Base-by-base conservation (phyloP, 1,140 invertebrate genomes). In the Neocloeon triangulifer region DNA sequence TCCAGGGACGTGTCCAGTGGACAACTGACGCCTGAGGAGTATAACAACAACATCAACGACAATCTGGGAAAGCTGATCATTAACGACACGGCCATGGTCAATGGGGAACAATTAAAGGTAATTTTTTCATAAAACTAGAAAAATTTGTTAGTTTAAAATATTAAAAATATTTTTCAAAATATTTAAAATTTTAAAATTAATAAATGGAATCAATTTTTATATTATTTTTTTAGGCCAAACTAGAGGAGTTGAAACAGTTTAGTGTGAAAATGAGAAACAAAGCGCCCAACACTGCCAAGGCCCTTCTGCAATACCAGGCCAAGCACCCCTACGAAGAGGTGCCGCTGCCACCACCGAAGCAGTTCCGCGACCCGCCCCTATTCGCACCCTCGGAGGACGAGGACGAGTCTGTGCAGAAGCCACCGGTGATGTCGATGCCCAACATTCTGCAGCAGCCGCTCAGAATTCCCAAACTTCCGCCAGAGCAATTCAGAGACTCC, bases 311-410 rank as follows among this genome's bases (percentile, higher is more conserved):
- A 19, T 44, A n/a, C 16, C 26, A 15, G 7, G 50, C 52, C 5
- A 59, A 69, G 23, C 61, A 66, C 42, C 64, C 69, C 10, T 73
- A 75, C 43, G 75, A 79, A 45, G 71, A 78, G 43, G 61, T 81
- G 5, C 59, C 66, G 15, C 48, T 77, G 15, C 76, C 77, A 6
- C 79, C 79, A 2, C 79, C 79, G 0, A 73, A 79, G 42, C 76
- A 81, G 53, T 84, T 84, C 42, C 66, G 76, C 48, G 79, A 82
- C 54, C 62, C 63, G 7, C 64, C 69, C 3, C 19, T 33, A 5
- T 32, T 39, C 22, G 40, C 38, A 2, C 65, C 66, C 7, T n/a
- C n/a, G 12, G 19, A 30, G 12, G 29, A n/a, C n/a, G n/a, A n/a
- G n/a, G 22, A 23, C 8, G n/a, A 23, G 22, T n/a, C 8, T n/a